phyloP scores from a whole-genome alignment of 2,797 vertebrate species.

The Macropodus opercularis region DNA sequence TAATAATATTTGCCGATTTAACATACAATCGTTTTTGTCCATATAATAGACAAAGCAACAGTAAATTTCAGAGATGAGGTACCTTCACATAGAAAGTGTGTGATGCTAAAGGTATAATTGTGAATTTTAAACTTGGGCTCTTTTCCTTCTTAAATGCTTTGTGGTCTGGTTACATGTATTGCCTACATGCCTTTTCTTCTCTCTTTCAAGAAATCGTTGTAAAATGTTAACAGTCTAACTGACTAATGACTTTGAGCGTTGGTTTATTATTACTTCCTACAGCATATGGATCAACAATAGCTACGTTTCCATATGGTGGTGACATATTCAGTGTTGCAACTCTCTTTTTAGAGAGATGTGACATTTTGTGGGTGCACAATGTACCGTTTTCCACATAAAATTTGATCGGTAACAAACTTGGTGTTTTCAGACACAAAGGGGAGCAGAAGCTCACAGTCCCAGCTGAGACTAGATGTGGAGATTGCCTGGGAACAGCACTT shows the following conservation, averaged over 20 bases:
- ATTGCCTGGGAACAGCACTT: conserved; percentile 72
- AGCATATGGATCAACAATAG: too few relatives aligned
- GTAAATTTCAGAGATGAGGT: background rate
- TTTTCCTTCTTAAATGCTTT: too few relatives aligned
- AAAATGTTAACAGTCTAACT: too few relatives aligned
- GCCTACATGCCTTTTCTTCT: too few relatives aligned
- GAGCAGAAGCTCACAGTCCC: conserved; percentile 46
- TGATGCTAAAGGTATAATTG: background rate
- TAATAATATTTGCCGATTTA: background rate
- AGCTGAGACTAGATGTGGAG: conserved; percentile 66
- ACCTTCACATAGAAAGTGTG: background rate
- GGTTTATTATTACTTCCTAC: too few relatives aligned
- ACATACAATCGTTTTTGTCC: background rate
- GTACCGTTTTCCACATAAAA: background rate
- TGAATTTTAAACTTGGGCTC: too few relatives aligned
- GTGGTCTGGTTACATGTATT: too few relatives aligned
- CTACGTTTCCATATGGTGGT: too few relatives aligned
- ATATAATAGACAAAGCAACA: background rate
- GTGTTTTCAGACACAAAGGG: conserved; percentile 76
- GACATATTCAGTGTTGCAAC: background rate
- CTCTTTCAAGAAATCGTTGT: too few relatives aligned
- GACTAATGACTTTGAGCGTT: too few relatives aligned
- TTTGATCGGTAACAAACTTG: conserved; percentile 19
- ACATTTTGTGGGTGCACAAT: background rate
- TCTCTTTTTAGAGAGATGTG: background rate